Conservation (phyloP, 1,140 invertebrate genomes). For the Cyphomyrmex costatus region DNA sequence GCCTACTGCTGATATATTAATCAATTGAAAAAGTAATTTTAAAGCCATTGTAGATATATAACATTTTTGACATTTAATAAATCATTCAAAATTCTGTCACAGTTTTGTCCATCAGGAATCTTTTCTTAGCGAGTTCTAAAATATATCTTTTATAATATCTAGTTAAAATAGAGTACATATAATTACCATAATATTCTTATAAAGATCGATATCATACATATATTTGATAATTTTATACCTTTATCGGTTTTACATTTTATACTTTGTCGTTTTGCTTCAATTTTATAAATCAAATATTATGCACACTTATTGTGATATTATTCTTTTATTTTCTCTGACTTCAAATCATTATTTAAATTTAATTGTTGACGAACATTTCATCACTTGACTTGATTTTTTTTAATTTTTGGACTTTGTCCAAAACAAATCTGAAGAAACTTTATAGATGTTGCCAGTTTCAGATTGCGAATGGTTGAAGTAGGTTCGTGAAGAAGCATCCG, state of each 20-base stretch:
- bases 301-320: too few relatives aligned
- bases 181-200: not conserved
- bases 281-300: too few relatives aligned
- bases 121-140: conserved; percentile 8
- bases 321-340: too few relatives aligned
- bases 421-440: conserved; percentile 57
- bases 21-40: not conserved
- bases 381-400: too few relatives aligned
- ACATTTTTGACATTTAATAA: not conserved
- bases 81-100: not conserved
- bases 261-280: too few relatives aligned
- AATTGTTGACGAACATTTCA: too few relatives aligned
- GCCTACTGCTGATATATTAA: not conserved
- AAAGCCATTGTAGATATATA: not conserved
- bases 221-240: too few relatives aligned
- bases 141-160: not conserved
- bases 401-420: too few relatives aligned
- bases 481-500: not conserved
- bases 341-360: too few relatives aligned
- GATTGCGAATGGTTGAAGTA: conserved; percentile 51
- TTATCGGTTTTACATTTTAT: too few relatives aligned
- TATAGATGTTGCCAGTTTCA: conserved; percentile 47
- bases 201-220: too few relatives aligned
- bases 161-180: not conserved
- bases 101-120: not conserved